Percentiles rank a stretch among this genome's conserved stretches.
These are phyloP conservation scores for Sinopyrophorus schimmeli DNA, from an alignment of 2,888 invertebrate species.

Conservation along the genomic window DNA sequence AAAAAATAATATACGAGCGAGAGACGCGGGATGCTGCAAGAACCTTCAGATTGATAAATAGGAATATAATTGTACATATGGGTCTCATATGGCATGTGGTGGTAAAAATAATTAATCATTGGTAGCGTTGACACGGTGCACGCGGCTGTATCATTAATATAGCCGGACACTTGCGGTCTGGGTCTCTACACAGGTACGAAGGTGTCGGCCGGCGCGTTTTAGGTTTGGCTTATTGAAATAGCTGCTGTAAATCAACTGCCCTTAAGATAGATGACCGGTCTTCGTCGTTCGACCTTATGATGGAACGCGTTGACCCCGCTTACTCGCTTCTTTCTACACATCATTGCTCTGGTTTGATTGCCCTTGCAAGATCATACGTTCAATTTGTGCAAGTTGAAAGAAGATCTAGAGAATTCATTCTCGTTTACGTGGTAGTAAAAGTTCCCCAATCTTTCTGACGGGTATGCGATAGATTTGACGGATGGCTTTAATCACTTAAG, in stretches of 20 bases:
- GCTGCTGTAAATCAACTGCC: slow-evolving; percentile 38
- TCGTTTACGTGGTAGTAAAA: slow-evolving; percentile 27
- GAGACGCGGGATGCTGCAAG: slow-evolving; percentile 17
- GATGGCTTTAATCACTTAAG: slow-evolving; percentile 56
- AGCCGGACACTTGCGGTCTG: slow-evolving; percentile 43
- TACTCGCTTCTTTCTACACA: slow-evolving; percentile 30
- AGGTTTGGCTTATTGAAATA: slow-evolving; percentile 41
- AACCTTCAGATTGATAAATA: slow-evolving; percentile 46
- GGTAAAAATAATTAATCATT: slow-evolving; percentile 48
- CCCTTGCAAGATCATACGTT: slow-evolving; percentile 7
- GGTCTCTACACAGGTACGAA: slow-evolving; percentile 39
- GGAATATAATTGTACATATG: slow-evolving; percentile 48
- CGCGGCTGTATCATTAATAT: slow-evolving; percentile 49
- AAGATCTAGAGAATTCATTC: slow-evolving; percentile 28
- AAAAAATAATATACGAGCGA: slow-evolving; percentile 31
- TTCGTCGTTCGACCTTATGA: slow-evolving; percentile 35
- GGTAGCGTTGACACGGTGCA: slow-evolving; percentile 44
- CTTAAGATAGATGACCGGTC: slow-evolving; percentile 36
- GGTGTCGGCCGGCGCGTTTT: slow-evolving; percentile 37
- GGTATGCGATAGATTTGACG: slow-evolving; percentile 51
- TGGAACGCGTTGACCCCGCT: slow-evolving; percentile 32
- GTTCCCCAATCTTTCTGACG: slow-evolving; percentile 34
- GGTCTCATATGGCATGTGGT: slow-evolving; percentile 49
- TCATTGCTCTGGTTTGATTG: slow-evolving; percentile 26
- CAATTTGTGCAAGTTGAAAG: slow-evolving; percentile 13